phyloP scores from a whole-genome alignment of 2,888 invertebrate species.

The Drosophila mimetica region DNA sequence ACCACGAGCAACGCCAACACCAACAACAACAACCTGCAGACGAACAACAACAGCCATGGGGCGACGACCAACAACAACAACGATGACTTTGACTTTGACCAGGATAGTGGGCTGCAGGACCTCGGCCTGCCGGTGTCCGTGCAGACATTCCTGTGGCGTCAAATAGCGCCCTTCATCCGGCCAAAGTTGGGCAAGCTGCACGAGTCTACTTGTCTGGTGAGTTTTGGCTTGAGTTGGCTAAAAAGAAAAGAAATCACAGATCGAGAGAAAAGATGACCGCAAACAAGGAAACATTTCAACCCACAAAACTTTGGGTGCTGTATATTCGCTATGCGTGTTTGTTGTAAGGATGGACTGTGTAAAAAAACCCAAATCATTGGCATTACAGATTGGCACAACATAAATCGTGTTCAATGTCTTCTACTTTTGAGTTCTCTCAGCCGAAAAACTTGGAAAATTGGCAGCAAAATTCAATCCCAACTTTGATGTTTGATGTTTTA shows the following conservation, averaged over 20 bases:
- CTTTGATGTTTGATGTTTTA: slow-evolving; percentile 69
- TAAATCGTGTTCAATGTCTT: slow-evolving; percentile 30
- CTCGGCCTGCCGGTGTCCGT: slow-evolving; percentile 96
- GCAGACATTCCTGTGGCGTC: slow-evolving; percentile 98
- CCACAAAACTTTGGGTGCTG: slow-evolving; percentile 53
- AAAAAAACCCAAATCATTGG: slow-evolving; percentile 47
- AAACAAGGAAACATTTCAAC: background rate
- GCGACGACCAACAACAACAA: slow-evolving; percentile 71
- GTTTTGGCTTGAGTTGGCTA: slow-evolving; percentile 79
- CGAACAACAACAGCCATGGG: slow-evolving; percentile 74
- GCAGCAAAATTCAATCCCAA: slow-evolving; percentile 6
- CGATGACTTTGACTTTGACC: slow-evolving; percentile 83
- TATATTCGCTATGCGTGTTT: slow-evolving; percentile 78
- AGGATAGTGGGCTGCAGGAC: slow-evolving; percentile 89
- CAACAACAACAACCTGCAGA: slow-evolving; percentile 70
- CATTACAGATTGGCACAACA: slow-evolving; percentile 23
- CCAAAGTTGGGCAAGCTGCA: slow-evolving; percentile 98
- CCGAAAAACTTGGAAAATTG: slow-evolving; percentile 18
- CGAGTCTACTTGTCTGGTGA: slow-evolving; percentile 98
- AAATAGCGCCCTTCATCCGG: slow-evolving; percentile 98
- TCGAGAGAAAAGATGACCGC: slow-evolving; percentile 1
- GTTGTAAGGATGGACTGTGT: slow-evolving; percentile 67
- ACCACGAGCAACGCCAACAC: slow-evolving; percentile 55
- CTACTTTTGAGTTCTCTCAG: slow-evolving; percentile 26
- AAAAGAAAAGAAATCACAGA: background rate